phyloP scores from a whole-genome alignment of 2,888 invertebrate genomes.

The Onchidella celtica region DNA sequence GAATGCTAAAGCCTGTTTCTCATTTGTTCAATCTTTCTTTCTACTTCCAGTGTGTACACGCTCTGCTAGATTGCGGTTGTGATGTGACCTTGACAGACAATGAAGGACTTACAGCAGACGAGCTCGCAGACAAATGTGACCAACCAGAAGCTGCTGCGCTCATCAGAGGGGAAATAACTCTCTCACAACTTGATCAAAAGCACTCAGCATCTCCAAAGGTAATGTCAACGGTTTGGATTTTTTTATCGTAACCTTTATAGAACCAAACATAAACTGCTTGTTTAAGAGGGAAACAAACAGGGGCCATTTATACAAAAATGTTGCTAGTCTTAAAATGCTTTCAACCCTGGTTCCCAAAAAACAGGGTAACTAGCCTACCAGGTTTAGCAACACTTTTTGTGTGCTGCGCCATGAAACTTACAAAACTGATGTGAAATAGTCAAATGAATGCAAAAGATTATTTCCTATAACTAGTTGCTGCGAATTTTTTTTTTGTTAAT shows the following conservation, averaged over 20 bases:
- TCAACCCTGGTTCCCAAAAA: no score
- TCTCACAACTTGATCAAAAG: not conserved
- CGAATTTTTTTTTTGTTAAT: no score
- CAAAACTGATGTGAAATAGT: no score
- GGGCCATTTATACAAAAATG: no score
- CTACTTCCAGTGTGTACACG: constrained; percentile 86
- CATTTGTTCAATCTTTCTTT: not conserved
- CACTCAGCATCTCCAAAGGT: not conserved
- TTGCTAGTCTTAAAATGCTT: no score
- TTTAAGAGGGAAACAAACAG: no score
- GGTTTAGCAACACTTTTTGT: no score
- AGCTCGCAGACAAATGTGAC: constrained; percentile 78
- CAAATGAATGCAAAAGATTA: no score
- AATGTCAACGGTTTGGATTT: not conserved
- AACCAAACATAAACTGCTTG: constrained; percentile 3
- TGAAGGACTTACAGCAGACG: constrained; percentile 76
- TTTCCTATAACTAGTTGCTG: no score
- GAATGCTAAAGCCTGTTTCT: no score
- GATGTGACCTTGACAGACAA: constrained; percentile 82
- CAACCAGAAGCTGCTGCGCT: constrained; percentile 74
- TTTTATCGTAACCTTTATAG: not conserved
- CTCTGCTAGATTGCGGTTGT: constrained; percentile 89
- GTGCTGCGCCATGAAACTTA: no score
- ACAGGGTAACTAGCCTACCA: no score
- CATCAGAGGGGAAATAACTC: constrained; percentile 63